phyloP scores from a whole-genome alignment of 2,113 vertebrate genomes.

The Podocnemis expansa region DNA sequence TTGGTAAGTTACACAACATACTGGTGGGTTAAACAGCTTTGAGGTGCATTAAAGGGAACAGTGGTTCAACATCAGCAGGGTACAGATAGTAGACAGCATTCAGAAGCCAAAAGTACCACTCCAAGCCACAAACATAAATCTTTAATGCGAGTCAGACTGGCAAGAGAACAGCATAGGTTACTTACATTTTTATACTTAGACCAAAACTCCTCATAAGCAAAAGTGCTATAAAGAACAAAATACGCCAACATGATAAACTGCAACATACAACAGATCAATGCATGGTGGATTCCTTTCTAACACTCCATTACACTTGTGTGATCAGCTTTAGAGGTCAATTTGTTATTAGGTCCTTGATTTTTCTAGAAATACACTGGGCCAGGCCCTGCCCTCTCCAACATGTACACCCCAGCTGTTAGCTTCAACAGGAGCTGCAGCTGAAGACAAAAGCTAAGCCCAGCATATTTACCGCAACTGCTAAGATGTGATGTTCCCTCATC shows the following conservation, averaged over 20 bases:
- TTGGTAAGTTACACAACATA: neutral
- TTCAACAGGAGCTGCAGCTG: neutral
- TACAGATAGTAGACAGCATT: neutral
- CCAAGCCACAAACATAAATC: slow-evolving; percentile 63
- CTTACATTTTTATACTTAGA: slow-evolving; percentile 30
- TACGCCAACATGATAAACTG: neutral
- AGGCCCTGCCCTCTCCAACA: neutral
- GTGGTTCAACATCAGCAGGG: neutral
- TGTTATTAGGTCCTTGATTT: neutral
- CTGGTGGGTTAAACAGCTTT: neutral
- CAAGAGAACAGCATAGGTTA: slow-evolving; percentile 53
- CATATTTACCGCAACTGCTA: neutral
- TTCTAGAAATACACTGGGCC: neutral
- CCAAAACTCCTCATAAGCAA: slow-evolving; percentile 5
- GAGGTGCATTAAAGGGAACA: neutral
- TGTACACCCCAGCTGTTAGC: neutral
- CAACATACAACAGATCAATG: neutral
- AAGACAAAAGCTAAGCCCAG: neutral
- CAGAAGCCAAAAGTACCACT: neutral
- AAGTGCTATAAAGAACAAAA: neutral
- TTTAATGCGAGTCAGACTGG: slow-evolving; percentile 72
- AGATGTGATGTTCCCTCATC: neutral
- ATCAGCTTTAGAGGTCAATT: neutral
- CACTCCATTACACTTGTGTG: neutral
- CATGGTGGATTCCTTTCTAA: neutral